Evolutionary conservation across 2,113 vertebrate species (phyloP).

Genomic region (Dasyprocta punctata): DNA sequence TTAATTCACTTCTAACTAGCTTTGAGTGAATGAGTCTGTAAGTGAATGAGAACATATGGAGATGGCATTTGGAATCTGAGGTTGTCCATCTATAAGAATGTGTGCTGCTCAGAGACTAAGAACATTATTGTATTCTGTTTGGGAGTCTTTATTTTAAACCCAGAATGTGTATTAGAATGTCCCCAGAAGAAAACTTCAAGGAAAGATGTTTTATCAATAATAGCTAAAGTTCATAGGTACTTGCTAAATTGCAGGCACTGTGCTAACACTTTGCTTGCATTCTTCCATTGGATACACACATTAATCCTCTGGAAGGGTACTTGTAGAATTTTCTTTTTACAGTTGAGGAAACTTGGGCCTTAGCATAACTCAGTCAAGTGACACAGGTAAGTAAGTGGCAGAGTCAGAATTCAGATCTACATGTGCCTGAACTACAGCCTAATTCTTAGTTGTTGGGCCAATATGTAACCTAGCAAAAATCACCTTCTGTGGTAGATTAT

Average conservation of each 20-base stretch:
- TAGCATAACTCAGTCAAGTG: neutral
- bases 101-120: neutral
- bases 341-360: neutral
- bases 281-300: neutral
- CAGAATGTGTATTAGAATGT: neutral
- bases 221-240: neutral
- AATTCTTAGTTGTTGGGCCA: neutral
- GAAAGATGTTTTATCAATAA: neutral
- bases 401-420: neutral
- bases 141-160: conserved; percentile 28
- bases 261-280: accelerated
- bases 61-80: neutral
- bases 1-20: neutral
- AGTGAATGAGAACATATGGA: neutral
- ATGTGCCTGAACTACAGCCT: neutral
- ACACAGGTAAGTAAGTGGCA: neutral
- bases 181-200: conserved; percentile 7
- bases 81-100: neutral
- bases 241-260: neutral
- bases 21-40: neutral
- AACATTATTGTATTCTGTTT: neutral
- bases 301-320: neutral
- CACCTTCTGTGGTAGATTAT: neutral
- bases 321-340: neutral
- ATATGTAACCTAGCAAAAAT: neutral